Evolutionary conservation across 2,797 vertebrate species (phyloP), one percentile per base, ranked within the genome.

Genomic region (Spea hammondii): DNA sequence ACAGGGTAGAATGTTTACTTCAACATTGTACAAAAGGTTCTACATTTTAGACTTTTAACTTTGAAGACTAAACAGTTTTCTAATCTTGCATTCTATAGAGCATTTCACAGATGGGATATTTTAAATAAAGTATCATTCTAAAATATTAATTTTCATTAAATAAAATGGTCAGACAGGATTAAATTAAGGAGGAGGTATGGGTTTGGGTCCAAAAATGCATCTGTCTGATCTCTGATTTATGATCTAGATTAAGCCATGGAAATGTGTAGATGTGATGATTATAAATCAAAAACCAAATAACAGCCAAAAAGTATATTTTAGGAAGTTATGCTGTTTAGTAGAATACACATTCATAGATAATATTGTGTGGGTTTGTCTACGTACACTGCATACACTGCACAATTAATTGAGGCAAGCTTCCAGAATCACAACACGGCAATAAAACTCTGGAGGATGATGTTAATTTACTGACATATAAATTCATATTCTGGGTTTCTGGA

Each of bases 61-160:
- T 50, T n/a, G 60, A 32, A 81, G 73, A 81, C 79, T 81, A 76
- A 81, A 77, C 79, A 77, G 72, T 76, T 10, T 66, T 12, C 32
- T 76, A 76, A 72, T 66, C 69, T 47, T 70, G n/a, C 59, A 53
- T 70, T 74, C 59, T 66, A 44, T 54, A 59, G 12, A 68, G 65
- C 60, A 72, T 65, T 51, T n/a, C 60, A 60, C 73, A 76, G 11
- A 49, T 48, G 55, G 8, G 12, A 17, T 62, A 48, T 72, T 68
- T 59, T 67, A 73, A 67, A 59, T n/a, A 46, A 45, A 51, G 32
- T 8, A 70, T 11, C n/a, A 32, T 67, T 75, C 6, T 48, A 70
- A 71, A 80, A 76, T 74, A 80, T 76, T 70, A 57, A 74, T 80
- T 66, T 71, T 67, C 53, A 76, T 80, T 72, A 80, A 80, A 75